Percentiles rank a stretch among this genome's conserved stretches.
Evolutionary conservation across 2,888 invertebrate genomes (phyloP).

Genomic region (Cordilura impudica): DNA sequence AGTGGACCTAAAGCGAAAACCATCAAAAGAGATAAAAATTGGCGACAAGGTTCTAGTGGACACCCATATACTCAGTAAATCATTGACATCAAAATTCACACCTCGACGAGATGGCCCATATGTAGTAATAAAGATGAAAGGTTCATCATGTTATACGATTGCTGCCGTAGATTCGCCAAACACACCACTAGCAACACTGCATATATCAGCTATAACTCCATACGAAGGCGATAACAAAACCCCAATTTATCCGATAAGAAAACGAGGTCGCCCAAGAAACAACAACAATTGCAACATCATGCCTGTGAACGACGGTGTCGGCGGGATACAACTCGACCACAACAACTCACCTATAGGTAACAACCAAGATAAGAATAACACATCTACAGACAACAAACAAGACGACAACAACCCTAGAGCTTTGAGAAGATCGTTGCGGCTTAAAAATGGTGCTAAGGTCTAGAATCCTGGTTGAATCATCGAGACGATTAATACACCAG

Average conservation of each 20-base stretch:
- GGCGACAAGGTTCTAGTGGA: conserved; percentile 16
- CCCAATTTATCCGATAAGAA: conserved; percentile 31
- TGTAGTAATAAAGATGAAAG: conserved; percentile 2
- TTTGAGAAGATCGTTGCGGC: no score
- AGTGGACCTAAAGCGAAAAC: neutral
- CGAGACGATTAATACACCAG: no score
- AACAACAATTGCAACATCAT: neutral
- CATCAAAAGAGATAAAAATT: neutral
- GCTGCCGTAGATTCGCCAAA: conserved; percentile 6
- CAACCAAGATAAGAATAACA: no score
- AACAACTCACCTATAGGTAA: no score
- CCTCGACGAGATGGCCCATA: conserved; percentile 9
- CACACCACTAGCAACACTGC: conserved; percentile 11
- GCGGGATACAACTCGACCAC: neutral
- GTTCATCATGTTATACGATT: conserved; percentile 25
- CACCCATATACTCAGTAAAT: conserved; percentile 12
- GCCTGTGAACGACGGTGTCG: neutral
- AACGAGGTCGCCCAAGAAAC: conserved; percentile 22
- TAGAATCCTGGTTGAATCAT: no score
- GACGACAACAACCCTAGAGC: no score
- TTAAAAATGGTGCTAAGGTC: no score
- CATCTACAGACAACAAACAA: no score
- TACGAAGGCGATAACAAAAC: conserved; percentile 6
- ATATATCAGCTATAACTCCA: conserved; percentile 10
- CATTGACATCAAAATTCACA: neutral